Percentiles rank a stretch among this genome's conserved stretches.
Evolutionary conservation across 2,797 vertebrate species (phyloP).

Genomic region (Arctocebus calabarensis): DNA sequence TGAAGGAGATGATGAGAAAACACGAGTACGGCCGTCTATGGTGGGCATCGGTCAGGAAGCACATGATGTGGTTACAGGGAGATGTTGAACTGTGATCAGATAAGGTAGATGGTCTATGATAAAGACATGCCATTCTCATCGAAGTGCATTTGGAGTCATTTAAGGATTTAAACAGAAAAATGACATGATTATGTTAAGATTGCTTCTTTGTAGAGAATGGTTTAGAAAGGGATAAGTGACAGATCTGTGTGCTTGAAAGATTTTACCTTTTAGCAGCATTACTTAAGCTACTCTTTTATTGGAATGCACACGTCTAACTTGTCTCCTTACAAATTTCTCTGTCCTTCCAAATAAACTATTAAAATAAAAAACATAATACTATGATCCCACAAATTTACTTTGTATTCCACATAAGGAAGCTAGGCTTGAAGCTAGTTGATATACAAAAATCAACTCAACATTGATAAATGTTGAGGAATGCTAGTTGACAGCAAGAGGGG

Average conservation of each 20-base stretch:
- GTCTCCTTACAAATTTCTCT: neutral
- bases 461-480: neutral
- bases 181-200: neutral
- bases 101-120: neutral
- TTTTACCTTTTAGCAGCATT: neutral
- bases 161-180: slow-evolving; percentile 21
- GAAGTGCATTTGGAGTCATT: neutral
- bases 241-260: neutral
- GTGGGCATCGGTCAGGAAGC: neutral
- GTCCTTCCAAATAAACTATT: neutral
- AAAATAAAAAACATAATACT: neutral
- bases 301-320: neutral
- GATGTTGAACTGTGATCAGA: neutral
- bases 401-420: neutral
- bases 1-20: neutral
- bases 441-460: neutral
- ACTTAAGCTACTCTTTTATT: neutral
- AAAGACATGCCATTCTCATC: neutral
- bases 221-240: neutral
- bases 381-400: neutral
- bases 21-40: neutral
- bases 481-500: neutral
- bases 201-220: neutral
- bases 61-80: neutral
- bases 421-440: neutral